A percentile compares a stretch with the other conserved stretches of the same genome.
phyloP scores from a whole-genome alignment of 2,113 vertebrate species.

The Trachemys scripta region DNA sequence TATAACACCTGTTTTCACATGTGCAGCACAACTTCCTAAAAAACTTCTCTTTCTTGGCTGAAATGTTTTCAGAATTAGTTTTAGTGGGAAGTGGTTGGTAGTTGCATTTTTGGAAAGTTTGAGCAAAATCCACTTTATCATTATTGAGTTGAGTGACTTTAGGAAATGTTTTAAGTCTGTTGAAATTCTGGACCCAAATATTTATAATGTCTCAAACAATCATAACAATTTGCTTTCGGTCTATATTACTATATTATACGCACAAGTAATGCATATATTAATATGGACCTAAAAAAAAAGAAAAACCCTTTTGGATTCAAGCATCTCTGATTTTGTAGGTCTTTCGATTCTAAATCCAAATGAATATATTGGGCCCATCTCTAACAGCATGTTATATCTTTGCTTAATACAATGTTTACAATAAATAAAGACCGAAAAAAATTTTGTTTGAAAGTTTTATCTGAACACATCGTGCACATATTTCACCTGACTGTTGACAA shows the following conservation, averaged over 20 bases:
- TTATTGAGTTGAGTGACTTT: background rate
- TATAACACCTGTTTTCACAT: background rate
- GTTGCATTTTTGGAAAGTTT: constrained; percentile 19
- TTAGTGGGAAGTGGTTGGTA: background rate
- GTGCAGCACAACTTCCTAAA: background rate
- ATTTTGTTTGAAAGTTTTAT: background rate
- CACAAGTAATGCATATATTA: background rate
- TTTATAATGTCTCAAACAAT: background rate
- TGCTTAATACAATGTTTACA: background rate
- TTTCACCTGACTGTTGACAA: background rate
- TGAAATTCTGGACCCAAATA: background rate
- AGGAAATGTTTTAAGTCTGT: background rate
- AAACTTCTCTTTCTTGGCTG: background rate
- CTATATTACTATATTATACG: background rate
- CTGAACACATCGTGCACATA: background rate
- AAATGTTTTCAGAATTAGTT: constrained; percentile 24
- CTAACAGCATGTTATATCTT: background rate
- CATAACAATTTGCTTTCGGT: background rate
- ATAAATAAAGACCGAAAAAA: background rate
- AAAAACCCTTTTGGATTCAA: background rate
- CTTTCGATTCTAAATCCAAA: background rate
- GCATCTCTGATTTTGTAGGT: background rate
- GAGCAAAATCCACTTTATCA: background rate
- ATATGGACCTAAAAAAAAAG: background rate
- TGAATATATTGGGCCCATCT: background rate